Percentiles rank a stretch among this genome's conserved stretches.
phyloP scores from a whole-genome alignment of 2,888 invertebrate genomes.

The Gymnoscelis rufifasciata region DNA sequence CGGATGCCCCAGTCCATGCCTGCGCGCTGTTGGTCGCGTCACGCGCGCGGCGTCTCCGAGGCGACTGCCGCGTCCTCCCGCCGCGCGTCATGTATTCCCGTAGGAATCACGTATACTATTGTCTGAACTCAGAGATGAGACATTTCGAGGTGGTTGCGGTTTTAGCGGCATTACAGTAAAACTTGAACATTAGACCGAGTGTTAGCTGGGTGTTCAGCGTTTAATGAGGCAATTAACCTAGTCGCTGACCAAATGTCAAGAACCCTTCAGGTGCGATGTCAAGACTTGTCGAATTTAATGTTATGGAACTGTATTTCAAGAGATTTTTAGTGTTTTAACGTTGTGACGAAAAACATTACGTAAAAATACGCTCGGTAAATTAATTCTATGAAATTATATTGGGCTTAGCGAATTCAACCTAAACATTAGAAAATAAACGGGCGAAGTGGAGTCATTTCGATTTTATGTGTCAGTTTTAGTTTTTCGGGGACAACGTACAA shows the following conservation, averaged over 20 bases:
- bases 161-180: constrained; percentile 30
- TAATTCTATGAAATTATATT: no score
- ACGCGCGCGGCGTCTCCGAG: constrained; percentile 68
- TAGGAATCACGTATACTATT: constrained; percentile 52
- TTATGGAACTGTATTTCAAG: not conserved
- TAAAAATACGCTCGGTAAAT: no score
- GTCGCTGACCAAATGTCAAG: constrained; percentile 12
- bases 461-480: no score
- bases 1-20: constrained; percentile 78
- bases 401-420: no score
- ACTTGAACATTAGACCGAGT: constrained; percentile 24
- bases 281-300: not conserved
- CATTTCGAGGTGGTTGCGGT: constrained; percentile 42
- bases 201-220: constrained; percentile 16
- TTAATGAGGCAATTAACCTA: constrained; percentile 28
- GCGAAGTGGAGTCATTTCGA: no score
- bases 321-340: no score
- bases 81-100: constrained; percentile 55
- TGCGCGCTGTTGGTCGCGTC: constrained; percentile 46
- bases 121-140: constrained; percentile 42
- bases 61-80: constrained; percentile 74
- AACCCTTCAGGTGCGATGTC: not conserved
- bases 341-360: no score
- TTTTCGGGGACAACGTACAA: no score
- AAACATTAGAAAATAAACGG: no score